phyloP scores from a whole-genome alignment of 2,888 invertebrate genomes.

The Eupithecia subumbrata region DNA sequence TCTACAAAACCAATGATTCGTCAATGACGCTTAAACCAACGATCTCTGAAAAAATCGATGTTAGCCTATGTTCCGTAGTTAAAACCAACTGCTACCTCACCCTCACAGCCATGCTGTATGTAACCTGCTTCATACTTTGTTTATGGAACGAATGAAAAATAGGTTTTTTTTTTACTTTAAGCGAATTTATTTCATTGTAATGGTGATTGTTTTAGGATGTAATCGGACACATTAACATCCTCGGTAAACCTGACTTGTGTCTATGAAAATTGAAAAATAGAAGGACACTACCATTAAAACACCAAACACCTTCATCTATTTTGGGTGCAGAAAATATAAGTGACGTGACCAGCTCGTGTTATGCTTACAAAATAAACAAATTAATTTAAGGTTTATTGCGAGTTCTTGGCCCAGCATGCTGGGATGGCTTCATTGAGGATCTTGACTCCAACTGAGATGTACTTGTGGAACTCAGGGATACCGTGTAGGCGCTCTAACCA shows the following conservation, averaged over 20 bases:
- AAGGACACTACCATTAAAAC: too few species aligned
- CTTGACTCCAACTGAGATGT: constrained; percentile 45
- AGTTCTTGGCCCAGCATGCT: constrained; percentile 53
- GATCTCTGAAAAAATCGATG: too few species aligned
- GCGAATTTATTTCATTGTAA: too few species aligned
- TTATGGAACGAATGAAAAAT: neutral
- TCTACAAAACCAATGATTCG: too few species aligned
- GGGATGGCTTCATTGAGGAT: constrained; percentile 42
- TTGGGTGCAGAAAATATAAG: neutral
- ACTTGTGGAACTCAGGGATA: constrained; percentile 54
- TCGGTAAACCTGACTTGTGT: neutral
- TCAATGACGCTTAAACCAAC: too few species aligned
- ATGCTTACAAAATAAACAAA: neutral
- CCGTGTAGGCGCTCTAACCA: constrained; percentile 54
- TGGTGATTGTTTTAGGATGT: neutral
- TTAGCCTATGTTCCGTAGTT: too few species aligned
- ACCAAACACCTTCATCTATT: too few species aligned
- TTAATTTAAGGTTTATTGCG: constrained; percentile 3
- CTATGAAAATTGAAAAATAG: neutral
- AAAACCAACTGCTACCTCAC: too few species aligned
- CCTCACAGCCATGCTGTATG: too few species aligned
- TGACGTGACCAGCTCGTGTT: neutral
- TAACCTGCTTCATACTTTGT: neutral
- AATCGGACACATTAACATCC: neutral
- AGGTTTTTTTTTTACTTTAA: too few species aligned